Percentiles rank a stretch among this genome's conserved stretches.
Conservation (phyloP, 2,888 invertebrate genomes). For the Heliconius ismenius region DNA sequence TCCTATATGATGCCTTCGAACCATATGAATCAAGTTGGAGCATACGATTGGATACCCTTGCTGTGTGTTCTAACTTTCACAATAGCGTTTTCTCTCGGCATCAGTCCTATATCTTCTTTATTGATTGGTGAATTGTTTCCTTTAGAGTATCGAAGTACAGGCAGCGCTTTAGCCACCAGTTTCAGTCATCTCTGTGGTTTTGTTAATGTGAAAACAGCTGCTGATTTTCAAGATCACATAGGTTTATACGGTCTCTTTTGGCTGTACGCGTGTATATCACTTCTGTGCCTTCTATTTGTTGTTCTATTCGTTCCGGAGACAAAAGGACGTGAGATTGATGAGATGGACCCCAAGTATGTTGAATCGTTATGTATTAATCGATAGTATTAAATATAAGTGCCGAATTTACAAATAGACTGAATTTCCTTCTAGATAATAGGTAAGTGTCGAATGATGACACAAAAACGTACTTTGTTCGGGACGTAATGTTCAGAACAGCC, state of each 20-base stretch:
- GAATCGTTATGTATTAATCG: slow-evolving; percentile 81
- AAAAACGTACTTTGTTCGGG: slow-evolving; percentile 20
- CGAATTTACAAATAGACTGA: slow-evolving; percentile 48
- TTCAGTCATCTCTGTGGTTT: slow-evolving; percentile 94
- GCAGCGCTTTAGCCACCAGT: slow-evolving; percentile 87
- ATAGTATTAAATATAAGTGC: slow-evolving; percentile 56
- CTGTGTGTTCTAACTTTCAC: slow-evolving; percentile 91
- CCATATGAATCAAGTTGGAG: slow-evolving; percentile 56
- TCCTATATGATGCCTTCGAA: slow-evolving; percentile 57
- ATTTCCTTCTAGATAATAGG: slow-evolving; percentile 44
- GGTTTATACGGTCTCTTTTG: slow-evolving; percentile 92
- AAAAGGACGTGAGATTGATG: slow-evolving; percentile 93
- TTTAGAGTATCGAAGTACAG: slow-evolving; percentile 86
- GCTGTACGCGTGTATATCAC: slow-evolving; percentile 91
- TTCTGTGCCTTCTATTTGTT: slow-evolving; percentile 90
- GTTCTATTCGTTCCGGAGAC: slow-evolving; percentile 94
- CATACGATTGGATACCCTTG: slow-evolving; percentile 91
- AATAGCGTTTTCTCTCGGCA: slow-evolving; percentile 90
- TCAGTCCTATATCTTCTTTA: slow-evolving; percentile 88
- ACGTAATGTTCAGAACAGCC: slow-evolving; percentile 34
- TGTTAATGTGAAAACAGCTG: slow-evolving; percentile 90
- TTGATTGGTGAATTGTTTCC: slow-evolving; percentile 88
- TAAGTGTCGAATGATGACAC: slow-evolving; percentile 27
- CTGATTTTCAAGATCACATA: slow-evolving; percentile 87
- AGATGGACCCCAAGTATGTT: slow-evolving; percentile 89